Evolutionary conservation across 2,888 invertebrate genomes (phyloP), one percentile per base, ranked within the genome.

Genomic region (Alloplasta piceator): DNA sequence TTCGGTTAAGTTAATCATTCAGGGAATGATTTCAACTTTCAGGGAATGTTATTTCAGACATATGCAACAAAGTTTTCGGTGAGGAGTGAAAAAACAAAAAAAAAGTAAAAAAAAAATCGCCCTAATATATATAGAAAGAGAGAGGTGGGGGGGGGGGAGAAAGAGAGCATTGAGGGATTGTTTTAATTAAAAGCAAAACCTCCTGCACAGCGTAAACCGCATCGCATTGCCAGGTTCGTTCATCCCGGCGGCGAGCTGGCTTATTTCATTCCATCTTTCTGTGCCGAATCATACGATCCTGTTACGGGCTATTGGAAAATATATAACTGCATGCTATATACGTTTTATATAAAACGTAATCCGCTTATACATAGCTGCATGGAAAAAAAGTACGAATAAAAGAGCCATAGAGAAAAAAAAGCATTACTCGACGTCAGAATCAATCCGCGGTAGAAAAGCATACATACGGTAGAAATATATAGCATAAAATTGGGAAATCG

Each of bases 171-270:
- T 85, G 85, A 83, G 80, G 86, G 86, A 88, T 87, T 89, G 87
- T 88, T 88, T 89, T 88, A 89, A 89, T 89, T 89, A 89, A 89
- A 87, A 89, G 86, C 84, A 84, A 86, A 81, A 73, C 26, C 75
- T 41, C 78, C 72, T 56, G 70, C 64, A 50, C 52, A 16, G 43
- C 55, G 26, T 43, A 7, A n/a, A n/a, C 46, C 70, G 43, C 36
- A 10, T 39, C 58, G 52, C 63, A 67, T 72, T 76, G 58, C 75
- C 70, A 3, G 26, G 75, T 70, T 61, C 77, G 52, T 52, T 56
- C n/a, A 50, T 63, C 61, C 26, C 48, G 5, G 56, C 43, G 26
- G 26, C 26, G 26, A 26, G 26, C 26, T 26, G 26, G 26, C 26
- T 26, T 26, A 26, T 26, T 26, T 26, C 26, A 26, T 26, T 26